Conservation (phyloP, 2,797 vertebrate species). For the Sorex maritimensis region DNA sequence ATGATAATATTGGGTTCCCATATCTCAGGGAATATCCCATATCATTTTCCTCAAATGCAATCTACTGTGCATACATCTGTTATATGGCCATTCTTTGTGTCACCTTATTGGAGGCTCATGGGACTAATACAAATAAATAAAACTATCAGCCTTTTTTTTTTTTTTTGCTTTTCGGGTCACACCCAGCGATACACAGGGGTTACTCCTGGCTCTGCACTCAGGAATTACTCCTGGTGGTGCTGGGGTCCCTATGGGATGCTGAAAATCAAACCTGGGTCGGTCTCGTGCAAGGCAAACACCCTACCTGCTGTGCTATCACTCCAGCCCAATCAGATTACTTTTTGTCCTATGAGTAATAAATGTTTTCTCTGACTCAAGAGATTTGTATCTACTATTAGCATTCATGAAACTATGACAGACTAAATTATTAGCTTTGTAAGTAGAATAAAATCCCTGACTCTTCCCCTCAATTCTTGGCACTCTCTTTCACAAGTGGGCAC, state of each 20-base stretch:
- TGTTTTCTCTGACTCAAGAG: not conserved
- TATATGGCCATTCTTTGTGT: not conserved
- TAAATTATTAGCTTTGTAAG: not conserved
- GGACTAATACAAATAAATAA: not conserved
- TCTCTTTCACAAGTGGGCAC: not conserved
- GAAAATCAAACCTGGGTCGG: no score
- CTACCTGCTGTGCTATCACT: no score
- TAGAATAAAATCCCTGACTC: not conserved
- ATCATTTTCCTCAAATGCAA: not conserved
- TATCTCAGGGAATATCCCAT: not conserved
- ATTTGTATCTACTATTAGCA: not conserved
- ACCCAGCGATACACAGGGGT: no score
- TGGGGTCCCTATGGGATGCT: no score
- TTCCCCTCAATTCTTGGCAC: not conserved
- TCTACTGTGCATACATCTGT: not conserved
- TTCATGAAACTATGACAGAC: not conserved
- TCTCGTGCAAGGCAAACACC: no score
- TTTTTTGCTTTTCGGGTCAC: no score
- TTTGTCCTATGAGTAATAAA: not conserved
- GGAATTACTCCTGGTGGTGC: no score
- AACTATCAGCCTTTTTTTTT: not conserved
- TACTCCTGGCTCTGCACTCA: no score
- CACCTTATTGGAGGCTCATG: not conserved
- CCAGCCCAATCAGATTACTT: not conserved
- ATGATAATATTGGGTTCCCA: not conserved